These are phyloP conservation scores for Phymanthus crucifer DNA, from an alignment of 92 coral and sea anemone species.

Conservation along the genomic window DNA sequence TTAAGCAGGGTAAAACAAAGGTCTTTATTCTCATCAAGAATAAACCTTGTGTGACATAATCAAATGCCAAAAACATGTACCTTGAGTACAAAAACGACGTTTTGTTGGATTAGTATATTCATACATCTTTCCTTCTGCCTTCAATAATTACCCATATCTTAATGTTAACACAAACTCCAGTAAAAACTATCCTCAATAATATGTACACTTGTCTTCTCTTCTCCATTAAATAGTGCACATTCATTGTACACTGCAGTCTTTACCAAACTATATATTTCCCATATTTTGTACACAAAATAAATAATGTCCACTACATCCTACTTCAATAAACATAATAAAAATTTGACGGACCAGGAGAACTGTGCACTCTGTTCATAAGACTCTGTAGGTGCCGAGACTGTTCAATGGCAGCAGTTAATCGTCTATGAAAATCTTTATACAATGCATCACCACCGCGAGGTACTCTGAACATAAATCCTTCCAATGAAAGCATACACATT, in stretches of 20 bases:
- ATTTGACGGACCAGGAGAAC: constrained; percentile 60
- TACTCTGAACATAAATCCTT: constrained; percentile 87
- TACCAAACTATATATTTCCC: constrained; percentile 44
- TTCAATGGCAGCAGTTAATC: constrained; percentile 74
- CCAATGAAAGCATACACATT: constrained; percentile 82
- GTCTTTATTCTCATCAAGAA: too few relatives aligned
- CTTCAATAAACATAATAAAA: constrained; percentile 82
- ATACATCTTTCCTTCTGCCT: background rate
- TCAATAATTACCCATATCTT: background rate
- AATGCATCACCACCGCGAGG: constrained; percentile 93
- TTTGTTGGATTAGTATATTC: background rate
- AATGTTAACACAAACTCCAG: background rate
- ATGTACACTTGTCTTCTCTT: constrained; percentile 49
- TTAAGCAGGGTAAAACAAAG: too few relatives aligned
- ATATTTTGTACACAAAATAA: constrained; percentile 61
- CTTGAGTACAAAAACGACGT: background rate
- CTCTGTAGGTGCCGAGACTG: constrained; percentile 76
- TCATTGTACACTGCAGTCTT: constrained; percentile 53
- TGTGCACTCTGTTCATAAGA: constrained; percentile 50
- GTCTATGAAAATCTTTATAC: constrained; percentile 81
- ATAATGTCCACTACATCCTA: constrained; percentile 13
- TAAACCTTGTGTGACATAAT: too few relatives aligned
- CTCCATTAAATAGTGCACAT: constrained; percentile 79
- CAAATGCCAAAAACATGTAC: background rate
- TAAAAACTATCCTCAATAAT: background rate